Evolutionary conservation across 2,113 vertebrate species (phyloP).

Genomic region (Crypturellus undulatus): DNA sequence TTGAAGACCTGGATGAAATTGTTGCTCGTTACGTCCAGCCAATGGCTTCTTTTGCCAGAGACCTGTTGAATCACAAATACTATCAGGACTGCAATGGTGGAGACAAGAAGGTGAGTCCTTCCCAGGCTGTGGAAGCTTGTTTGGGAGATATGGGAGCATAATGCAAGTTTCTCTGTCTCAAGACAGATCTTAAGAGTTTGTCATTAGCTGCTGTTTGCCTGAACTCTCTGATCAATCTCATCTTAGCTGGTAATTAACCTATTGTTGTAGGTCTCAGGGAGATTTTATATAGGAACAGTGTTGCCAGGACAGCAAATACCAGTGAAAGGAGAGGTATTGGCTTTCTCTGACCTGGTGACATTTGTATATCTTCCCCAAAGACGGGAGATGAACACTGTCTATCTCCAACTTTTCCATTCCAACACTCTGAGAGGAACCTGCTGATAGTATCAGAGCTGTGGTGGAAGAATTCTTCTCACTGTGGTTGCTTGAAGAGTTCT

Average conservation of each 20-base stretch:
- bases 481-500: neutral
- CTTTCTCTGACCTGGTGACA: neutral
- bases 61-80: conserved; percentile 95
- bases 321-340: neutral
- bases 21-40: conserved; percentile 97
- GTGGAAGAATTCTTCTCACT: neutral
- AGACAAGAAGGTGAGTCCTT: conserved; percentile 87
- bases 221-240: neutral
- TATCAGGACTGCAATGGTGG: conserved; percentile 93
- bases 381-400: neutral
- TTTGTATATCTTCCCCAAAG: neutral
- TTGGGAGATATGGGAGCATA: neutral
- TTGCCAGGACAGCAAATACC: neutral
- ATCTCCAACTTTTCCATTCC: neutral
- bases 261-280: neutral
- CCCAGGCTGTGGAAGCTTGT: neutral
- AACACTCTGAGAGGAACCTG: neutral
- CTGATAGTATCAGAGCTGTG: no score
- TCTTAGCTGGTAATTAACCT: neutral
- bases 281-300: neutral
- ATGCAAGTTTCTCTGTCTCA: neutral
- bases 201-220: neutral
- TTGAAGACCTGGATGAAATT: conserved; percentile 99
- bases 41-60: conserved; percentile 97
- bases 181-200: neutral